Evolutionary conservation across 2,888 invertebrate genomes (phyloP).

Genomic region (Ferrisia virgata): DNA sequence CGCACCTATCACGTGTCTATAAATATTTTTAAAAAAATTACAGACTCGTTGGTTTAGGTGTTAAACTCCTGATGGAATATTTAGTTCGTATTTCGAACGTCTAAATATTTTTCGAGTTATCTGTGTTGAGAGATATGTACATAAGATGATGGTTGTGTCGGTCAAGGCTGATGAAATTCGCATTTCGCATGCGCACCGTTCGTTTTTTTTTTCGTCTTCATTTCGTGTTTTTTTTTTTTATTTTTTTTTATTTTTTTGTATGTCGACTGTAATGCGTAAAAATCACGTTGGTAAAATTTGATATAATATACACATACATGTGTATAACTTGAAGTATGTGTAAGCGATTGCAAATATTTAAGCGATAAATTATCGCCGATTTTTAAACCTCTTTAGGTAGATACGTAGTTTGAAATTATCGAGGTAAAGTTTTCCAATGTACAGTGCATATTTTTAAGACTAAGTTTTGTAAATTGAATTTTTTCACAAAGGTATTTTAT

Average conservation of each 20-base stretch:
- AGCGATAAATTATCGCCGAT: not conserved
- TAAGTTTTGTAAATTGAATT: no score
- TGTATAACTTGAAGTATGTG: not conserved
- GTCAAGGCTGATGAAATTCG: not conserved
- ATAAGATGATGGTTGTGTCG: no score
- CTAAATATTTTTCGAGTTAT: not conserved
- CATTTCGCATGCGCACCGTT: not conserved
- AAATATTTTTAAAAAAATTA: not conserved
- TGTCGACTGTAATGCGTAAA: not conserved
- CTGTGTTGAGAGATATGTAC: not conserved
- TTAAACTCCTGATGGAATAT: not conserved
- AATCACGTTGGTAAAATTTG: not conserved
- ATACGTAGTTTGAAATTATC: not conserved
- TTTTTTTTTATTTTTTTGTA: not conserved
- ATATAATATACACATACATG: no score
- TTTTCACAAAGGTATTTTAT: no score
- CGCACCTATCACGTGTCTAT: not conserved
- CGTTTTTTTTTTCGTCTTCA: no score
- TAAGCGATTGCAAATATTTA: not conserved
- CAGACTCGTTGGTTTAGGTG: no score
- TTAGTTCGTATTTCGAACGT: not conserved
- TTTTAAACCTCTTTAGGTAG: no score
- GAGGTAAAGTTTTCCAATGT: not conserved
- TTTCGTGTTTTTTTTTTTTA: no score
- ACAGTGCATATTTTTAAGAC: not conserved